Base-by-base conservation (phyloP, 2,113 vertebrate genomes). In the Desmodus rotundus region DNA sequence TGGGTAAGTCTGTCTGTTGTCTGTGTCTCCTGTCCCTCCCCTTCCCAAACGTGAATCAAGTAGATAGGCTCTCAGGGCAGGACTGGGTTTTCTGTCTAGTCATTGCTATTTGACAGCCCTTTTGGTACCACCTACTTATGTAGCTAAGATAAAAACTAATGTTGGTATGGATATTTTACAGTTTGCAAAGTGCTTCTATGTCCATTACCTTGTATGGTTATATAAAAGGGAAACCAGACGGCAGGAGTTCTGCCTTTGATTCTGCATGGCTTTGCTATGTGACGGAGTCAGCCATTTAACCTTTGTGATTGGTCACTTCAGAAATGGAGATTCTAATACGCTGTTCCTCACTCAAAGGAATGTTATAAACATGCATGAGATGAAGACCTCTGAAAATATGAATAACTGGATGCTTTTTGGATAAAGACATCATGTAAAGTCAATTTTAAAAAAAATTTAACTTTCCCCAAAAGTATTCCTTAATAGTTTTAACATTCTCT, bases 1-100 rank as follows among this genome's bases (percentile, higher is more conserved):
- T 87, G 38, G 98, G 98, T 99, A 94, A 97, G 96, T 97, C 13
- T 81, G 56, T 56, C 36, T 73, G 26, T 80, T 31, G 14, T 52
- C 9, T 61, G 12, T 82, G 14, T 19, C n/a, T 63, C 36, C 41
- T 22, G 28, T 33, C 56, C 19, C 5, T 19, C 38, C 56, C 26
- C 24, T 52, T 1, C 1, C 54, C 54, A 43, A 61, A 17, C 0
- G 10, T 68, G 54, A 89, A 76, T 58, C 5, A 20, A 24, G 6
- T 12, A 85, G 38, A 38, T 2, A 41, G 43, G 16, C 5, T 89
- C 28, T 78, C n/a, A 26, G 68, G 63, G 43, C 36, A 61, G 15
- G 28, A 61, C 43, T 65, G 52, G 43, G 47, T 77, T 61, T 47
- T 54, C 54, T 52, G 58, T 72, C 20, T 41, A 54, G 36, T 45